These are phyloP conservation scores for Coelinius sp. DNA, from an alignment of 2,888 invertebrate species.

Conservation along the genomic window DNA sequence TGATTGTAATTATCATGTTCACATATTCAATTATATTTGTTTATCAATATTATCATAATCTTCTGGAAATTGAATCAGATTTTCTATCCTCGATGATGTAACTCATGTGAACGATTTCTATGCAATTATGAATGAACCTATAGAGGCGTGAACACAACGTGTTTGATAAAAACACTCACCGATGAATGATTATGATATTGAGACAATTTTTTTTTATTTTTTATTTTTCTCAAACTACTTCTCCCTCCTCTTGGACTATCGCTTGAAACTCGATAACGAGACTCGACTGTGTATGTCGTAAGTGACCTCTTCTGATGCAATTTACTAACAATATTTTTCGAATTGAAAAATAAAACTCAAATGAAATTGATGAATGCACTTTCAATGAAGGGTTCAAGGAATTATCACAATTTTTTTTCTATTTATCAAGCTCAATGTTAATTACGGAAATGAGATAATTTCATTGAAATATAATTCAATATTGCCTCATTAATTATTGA, in stretches of 20 bases:
- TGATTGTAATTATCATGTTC: background rate
- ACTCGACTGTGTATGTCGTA: background rate
- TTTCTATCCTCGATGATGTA: background rate
- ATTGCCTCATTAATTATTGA: background rate
- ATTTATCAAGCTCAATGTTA: background rate
- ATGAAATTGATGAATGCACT: background rate
- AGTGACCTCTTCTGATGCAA: slow-evolving; percentile 16
- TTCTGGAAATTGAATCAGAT: background rate
- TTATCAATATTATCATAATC: too few species aligned
- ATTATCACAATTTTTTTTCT: too few species aligned
- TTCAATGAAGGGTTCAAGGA: too few species aligned
- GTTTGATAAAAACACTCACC: background rate
- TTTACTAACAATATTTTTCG: background rate
- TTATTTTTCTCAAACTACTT: background rate
- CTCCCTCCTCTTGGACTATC: background rate
- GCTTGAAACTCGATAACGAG: background rate
- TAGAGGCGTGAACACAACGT: background rate
- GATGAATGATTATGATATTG: background rate
- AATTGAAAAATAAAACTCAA: background rate
- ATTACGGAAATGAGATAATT: background rate
- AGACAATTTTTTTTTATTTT: background rate
- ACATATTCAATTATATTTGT: too few species aligned
- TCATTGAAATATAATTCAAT: background rate
- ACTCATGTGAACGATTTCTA: background rate
- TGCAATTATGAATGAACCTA: background rate